Conservation (phyloP, 30 jellyfish, hydroid and myxozoan species). For the Hydractinia echinata region DNA sequence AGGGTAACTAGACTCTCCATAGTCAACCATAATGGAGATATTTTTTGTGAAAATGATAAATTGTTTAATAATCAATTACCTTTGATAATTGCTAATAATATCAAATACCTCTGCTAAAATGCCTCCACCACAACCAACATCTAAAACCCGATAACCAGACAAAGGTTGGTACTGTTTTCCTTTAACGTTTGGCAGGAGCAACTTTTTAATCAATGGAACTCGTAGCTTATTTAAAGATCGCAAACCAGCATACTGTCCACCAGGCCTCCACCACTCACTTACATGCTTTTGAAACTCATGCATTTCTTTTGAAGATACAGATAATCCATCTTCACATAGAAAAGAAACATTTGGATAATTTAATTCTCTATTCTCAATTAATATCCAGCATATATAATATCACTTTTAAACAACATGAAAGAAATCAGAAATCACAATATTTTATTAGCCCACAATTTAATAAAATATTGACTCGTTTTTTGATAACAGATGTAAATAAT, state of each 20-base stretch:
- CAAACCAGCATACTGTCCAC: conserved; percentile 53
- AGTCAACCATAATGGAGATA: too few relatives aligned
- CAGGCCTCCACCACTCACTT: conserved; percentile 80
- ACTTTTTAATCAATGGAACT: conserved; percentile 54
- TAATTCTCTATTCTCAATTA: too few relatives aligned
- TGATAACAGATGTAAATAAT: too few relatives aligned
- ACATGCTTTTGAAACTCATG: conserved; percentile 48
- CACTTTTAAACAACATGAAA: too few relatives aligned
- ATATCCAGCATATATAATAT: too few relatives aligned
- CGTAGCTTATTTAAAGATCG: conserved; percentile 70
- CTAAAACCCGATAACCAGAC: conserved; percentile 52
- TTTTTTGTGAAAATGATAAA: too few relatives aligned
- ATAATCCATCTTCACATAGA: too few relatives aligned
- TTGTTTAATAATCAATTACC: not conserved
- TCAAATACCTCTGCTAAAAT: conserved; percentile 63
- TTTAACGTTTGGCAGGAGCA: not conserved
- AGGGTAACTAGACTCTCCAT: too few relatives aligned
- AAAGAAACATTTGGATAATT: too few relatives aligned
- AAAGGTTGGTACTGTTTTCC: conserved; percentile 25
- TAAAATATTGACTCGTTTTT: too few relatives aligned
- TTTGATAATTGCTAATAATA: not conserved
- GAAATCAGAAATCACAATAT: too few relatives aligned
- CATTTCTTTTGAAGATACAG: conserved; percentile 31
- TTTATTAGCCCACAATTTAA: too few relatives aligned
- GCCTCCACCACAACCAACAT: conserved; percentile 98